phyloP scores from a whole-genome alignment of 2,888 invertebrate species.

The Lucinisca nassula region DNA sequence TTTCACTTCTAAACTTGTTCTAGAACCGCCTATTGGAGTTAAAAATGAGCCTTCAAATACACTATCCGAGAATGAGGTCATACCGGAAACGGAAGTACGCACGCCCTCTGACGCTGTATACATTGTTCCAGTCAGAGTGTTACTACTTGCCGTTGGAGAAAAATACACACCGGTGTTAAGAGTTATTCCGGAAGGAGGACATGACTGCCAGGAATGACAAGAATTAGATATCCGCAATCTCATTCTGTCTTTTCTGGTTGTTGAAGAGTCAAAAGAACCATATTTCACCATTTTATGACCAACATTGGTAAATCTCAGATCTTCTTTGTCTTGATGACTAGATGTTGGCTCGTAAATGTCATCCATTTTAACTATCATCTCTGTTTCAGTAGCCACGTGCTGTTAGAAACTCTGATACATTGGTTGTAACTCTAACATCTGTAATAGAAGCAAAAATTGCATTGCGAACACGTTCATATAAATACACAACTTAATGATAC shows the following conservation, averaged over 20 bases:
- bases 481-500: too few species aligned
- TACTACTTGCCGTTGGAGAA: constrained; percentile 51
- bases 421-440: background rate
- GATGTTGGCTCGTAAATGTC: background rate
- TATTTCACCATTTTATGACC: background rate
- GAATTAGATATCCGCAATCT: background rate
- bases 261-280: background rate
- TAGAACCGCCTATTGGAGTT: constrained; percentile 43
- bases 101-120: constrained; percentile 63
- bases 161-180: constrained; percentile 14
- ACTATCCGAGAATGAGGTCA: constrained; percentile 54
- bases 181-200: background rate
- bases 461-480: too few species aligned
- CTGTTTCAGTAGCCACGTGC: background rate
- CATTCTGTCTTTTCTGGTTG: background rate
- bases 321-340: background rate
- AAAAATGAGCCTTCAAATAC: constrained; percentile 25
- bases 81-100: constrained; percentile 48
- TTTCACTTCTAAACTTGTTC: constrained; percentile 3
- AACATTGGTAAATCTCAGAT: background rate
- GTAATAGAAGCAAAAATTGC: background rate
- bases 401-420: background rate
- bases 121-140: constrained; percentile 64
- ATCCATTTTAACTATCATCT: background rate
- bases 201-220: background rate